A percentile compares a stretch with the other conserved stretches of the same genome.
Evolutionary conservation across 2,113 vertebrate genomes (phyloP).

Genomic region (Fulica atra): DNA sequence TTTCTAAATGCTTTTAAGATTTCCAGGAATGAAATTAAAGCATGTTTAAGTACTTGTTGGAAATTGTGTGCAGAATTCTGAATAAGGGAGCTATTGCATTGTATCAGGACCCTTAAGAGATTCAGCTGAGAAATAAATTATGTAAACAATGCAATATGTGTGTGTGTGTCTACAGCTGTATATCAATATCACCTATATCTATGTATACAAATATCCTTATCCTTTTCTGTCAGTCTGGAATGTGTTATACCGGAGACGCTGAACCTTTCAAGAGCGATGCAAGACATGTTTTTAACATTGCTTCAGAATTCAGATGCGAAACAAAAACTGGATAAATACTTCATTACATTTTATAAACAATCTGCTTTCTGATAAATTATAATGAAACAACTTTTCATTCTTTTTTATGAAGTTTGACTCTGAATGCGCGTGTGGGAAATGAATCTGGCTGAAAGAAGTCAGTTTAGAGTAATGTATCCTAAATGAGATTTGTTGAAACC

Average conservation of each 20-base stretch:
- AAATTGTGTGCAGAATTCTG: conserved; percentile 25
- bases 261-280: conserved; percentile 58
- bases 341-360: conserved; percentile 54
- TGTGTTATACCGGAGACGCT: conserved; percentile 35
- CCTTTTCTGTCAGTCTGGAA: conserved; percentile 56
- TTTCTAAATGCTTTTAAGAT: conserved; percentile 53
- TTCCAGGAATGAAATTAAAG: conserved; percentile 67
- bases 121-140: conserved; percentile 66
- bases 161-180: conserved; percentile 51
- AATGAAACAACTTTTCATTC: conserved; percentile 18
- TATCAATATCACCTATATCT: conserved; percentile 60
- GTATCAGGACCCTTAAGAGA: conserved; percentile 52
- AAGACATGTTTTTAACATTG: conserved; percentile 48
- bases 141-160: conserved; percentile 61
- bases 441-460: not conserved
- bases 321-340: conserved; percentile 51
- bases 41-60: conserved; percentile 56
- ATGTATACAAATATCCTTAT: conserved; percentile 63
- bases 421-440: not conserved
- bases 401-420: conserved; percentile 25
- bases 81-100: conserved; percentile 47
- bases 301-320: conserved; percentile 46
- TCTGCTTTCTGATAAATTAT: conserved; percentile 46
- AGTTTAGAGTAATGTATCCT: not conserved
- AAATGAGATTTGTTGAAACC: not conserved